Percentiles rank a stretch among this genome's conserved stretches.
phyloP scores from a whole-genome alignment of 1,140 invertebrate species.

The Tachypleus tridentatus region DNA sequence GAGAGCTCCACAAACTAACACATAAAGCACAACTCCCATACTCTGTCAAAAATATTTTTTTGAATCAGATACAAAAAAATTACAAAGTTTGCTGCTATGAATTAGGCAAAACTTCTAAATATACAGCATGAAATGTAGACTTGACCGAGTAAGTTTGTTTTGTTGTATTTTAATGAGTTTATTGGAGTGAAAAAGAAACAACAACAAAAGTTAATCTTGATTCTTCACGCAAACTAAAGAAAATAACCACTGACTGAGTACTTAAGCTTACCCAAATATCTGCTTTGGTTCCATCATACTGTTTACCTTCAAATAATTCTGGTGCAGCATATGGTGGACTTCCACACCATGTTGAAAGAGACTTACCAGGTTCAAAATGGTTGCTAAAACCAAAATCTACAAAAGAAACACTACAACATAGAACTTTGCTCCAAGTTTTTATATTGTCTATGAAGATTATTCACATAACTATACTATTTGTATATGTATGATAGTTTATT shows the following conservation, averaged over 20 bases:
- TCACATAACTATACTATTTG: too few species aligned
- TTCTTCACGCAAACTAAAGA: too few species aligned
- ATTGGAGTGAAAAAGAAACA: too few species aligned
- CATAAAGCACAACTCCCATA: slow-evolving; percentile 91
- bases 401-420: slow-evolving; percentile 30
- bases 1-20: slow-evolving; percentile 87
- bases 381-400: slow-evolving; percentile 95
- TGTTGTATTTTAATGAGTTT: too few species aligned
- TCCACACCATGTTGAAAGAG: slow-evolving; percentile 89
- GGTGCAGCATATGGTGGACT: slow-evolving; percentile 92
- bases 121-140: too few species aligned
- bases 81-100: too few species aligned
- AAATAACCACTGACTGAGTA: not conserved
- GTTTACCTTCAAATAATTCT: slow-evolving; percentile 80
- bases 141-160: too few species aligned
- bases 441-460: too few species aligned
- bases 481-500: too few species aligned
- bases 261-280: slow-evolving; percentile 75
- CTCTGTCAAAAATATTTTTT: slow-evolving; percentile 48
- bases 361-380: slow-evolving; percentile 64
- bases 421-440: too few species aligned
- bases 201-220: too few species aligned
- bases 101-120: slow-evolving; percentile 10
- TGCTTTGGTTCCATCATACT: slow-evolving; percentile 84
- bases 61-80: too few species aligned